Evolutionary conservation across 2,888 invertebrate genomes (phyloP).

Genomic region (Cantharis rustica): DNA sequence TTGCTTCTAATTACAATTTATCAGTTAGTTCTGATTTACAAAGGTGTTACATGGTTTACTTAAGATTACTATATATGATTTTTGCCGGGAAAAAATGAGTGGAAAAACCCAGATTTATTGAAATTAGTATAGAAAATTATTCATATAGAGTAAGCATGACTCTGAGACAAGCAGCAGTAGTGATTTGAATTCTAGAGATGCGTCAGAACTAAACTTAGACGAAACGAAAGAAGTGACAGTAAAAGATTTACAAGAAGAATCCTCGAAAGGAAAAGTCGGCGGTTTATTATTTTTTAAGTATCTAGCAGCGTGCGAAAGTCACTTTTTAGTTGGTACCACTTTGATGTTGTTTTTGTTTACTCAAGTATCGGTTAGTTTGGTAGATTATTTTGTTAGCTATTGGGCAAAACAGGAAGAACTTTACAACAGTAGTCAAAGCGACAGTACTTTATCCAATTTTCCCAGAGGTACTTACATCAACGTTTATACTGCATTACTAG

Average conservation of each 20-base stretch:
- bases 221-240: constrained; percentile 43
- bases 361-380: constrained; percentile 67
- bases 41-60: too few relatives aligned
- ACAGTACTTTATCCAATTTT: constrained; percentile 22
- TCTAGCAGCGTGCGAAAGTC: constrained; percentile 61
- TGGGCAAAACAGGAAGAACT: constrained; percentile 60
- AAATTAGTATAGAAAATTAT: background rate
- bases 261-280: constrained; percentile 64
- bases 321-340: constrained; percentile 58
- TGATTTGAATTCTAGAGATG: constrained; percentile 53
- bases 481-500: constrained; percentile 64
- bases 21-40: too few relatives aligned
- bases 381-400: constrained; percentile 76
- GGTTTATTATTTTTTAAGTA: constrained; percentile 65
- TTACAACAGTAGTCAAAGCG: background rate
- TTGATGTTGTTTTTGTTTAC: constrained; percentile 62
- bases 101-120: too few relatives aligned
- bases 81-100: too few relatives aligned
- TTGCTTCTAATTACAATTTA: too few relatives aligned
- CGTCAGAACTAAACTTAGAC: constrained; percentile 51
- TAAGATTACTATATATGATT: too few relatives aligned
- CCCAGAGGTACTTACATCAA: constrained; percentile 61
- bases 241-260: constrained; percentile 62
- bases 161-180: constrained; percentile 50
- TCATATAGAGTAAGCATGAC: constrained; percentile 44